A percentile compares a stretch with the other conserved stretches of the same genome.
Evolutionary conservation across 37 sponge, comb jelly and placozoan genomes (phyloP).

Genomic region (Oscarella lobularis): DNA sequence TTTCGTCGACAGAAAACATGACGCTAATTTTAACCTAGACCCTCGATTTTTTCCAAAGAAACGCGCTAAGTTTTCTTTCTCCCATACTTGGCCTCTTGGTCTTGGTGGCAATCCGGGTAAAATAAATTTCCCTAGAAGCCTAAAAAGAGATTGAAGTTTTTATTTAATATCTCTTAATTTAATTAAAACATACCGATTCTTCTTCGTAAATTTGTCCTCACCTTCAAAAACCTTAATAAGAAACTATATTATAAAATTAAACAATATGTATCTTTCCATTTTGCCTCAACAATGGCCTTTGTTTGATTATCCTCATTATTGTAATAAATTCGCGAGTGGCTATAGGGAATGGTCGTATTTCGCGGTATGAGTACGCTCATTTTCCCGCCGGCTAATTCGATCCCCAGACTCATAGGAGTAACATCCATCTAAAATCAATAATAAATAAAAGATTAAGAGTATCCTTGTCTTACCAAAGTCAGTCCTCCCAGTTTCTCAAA

Average conservation of each 20-base stretch:
- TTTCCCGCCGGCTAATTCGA: constrained; percentile 66
- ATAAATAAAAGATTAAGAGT: neutral
- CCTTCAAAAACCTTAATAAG: constrained; percentile 68
- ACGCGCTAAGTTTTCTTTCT: neutral
- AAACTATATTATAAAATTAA: neutral
- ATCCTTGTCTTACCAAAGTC: constrained; percentile 27
- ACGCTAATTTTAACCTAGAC: constrained; percentile 49
- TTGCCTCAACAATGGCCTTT: constrained; percentile 40
- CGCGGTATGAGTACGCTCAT: constrained; percentile 68
- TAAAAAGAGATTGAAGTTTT: neutral
- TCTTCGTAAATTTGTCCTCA: constrained; percentile 53
- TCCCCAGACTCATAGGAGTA: constrained; percentile 72
- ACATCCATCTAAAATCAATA: constrained; percentile 59
- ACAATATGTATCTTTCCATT: neutral
- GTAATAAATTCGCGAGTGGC: constrained; percentile 57
- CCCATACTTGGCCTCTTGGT: constrained; percentile 36
- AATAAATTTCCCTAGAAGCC: constrained; percentile 58
- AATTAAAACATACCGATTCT: constrained; percentile 24
- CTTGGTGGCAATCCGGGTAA: constrained; percentile 70
- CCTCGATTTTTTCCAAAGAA: neutral
- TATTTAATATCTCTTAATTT: neutral
- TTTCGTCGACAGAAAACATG: constrained; percentile 57
- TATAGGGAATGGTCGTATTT: constrained; percentile 86
- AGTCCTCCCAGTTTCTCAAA: constrained; percentile 32
- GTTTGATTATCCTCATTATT: constrained; percentile 84